Evolutionary conservation across 2,888 invertebrate genomes (phyloP), one percentile per base, ranked within the genome.

Genomic region (Ophion ellenae): DNA sequence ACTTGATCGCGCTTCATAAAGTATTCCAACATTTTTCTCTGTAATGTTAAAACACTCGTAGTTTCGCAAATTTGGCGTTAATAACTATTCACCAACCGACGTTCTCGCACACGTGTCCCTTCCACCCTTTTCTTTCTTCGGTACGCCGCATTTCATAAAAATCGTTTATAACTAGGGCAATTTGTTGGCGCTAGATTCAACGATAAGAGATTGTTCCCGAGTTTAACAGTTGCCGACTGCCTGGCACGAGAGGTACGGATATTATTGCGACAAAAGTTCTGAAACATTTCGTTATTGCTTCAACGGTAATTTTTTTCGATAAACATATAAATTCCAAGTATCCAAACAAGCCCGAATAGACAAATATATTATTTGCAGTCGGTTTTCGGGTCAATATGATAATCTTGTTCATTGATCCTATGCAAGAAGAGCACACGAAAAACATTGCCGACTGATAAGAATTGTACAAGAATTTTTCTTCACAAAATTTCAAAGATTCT

Each of bases 1-100:
- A 63, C 74, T 74, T 45, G 61, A 74, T 74, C 63, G 63, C 61
- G 24, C 74, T 63, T 63, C 40, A 40, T 32, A 45, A 74, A 61
- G 24, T 45, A 14, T 45, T 63, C n/a, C 11, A 40, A 74, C 63
- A n/a, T 24, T 45, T 74, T 74, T 74, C 40, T 63, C 40, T 73
- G 2, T 45, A 24, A 63, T 24, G 45, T 45, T 45, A 61, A 74
- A 45, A 53, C 28, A 32, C 57, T 32, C 53, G 57, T 59, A 57
- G 47, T 71, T 71, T 71, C 36, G 32, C 57, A 32, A 32, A 17
- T 71, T 71, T 57, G 9, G 57, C 57, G n/a, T 36, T 53, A n/a
- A 32, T 53, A 53, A 59, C 53, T 32, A 28, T 57, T 57, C 28
- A n/a, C 57, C 9, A 17, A 28, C 14, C 2, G 1, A 17, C 24